Evolutionary conservation across 1,140 invertebrate species (phyloP).

Genomic region (Trinorchestia longiramus): DNA sequence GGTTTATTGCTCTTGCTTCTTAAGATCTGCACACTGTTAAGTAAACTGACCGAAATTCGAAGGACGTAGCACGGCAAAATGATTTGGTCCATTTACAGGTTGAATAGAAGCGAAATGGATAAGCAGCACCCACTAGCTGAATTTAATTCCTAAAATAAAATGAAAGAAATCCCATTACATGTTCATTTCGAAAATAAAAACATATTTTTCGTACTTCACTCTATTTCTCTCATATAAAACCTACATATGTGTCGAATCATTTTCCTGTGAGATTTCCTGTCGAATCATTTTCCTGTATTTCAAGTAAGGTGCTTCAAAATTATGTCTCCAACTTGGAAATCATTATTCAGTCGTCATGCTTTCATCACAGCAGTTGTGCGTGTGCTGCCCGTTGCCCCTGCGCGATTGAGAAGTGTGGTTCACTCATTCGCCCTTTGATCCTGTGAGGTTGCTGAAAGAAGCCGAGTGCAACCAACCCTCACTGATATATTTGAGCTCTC

Average conservation of each 20-base stretch:
- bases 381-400: background rate
- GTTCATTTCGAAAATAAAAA: no score
- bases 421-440: background rate
- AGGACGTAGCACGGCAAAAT: no score
- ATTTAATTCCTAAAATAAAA: no score
- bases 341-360: background rate
- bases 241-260: no score
- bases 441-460: background rate
- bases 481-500: background rate
- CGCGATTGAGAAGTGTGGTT: background rate
- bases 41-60: background rate
- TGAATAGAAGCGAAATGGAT: no score
- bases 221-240: no score
- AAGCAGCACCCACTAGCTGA: no score
- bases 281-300: background rate
- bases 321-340: background rate
- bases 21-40: background rate
- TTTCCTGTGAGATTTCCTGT: no score
- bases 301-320: background rate
- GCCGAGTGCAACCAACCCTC: background rate
- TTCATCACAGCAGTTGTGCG: background rate
- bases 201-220: no score
- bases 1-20: background rate
- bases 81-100: no score
- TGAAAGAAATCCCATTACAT: no score